A percentile compares a stretch with the other conserved stretches of the same genome.
Conservation (phyloP, 2,797 vertebrate species). For the Corythornis leucogaster region DNA sequence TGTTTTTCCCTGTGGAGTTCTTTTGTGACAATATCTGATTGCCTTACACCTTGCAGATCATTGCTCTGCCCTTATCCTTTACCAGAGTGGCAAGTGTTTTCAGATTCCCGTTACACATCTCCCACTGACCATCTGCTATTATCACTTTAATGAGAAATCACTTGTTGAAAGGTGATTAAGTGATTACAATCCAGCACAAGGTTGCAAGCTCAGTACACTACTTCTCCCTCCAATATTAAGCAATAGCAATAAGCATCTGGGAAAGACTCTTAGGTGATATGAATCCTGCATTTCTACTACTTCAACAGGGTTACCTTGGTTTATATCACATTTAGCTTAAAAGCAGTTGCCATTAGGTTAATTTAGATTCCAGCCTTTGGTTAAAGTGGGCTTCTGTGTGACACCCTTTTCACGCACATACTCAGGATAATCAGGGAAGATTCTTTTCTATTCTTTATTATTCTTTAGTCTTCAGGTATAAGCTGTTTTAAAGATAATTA, state of each 20-base stretch:
- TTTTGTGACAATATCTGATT: background rate
- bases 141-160: slow-evolving; percentile 13
- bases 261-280: background rate
- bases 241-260: background rate
- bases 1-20: background rate
- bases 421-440: background rate
- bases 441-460: background rate
- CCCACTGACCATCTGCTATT: slow-evolving; percentile 16
- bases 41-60: slow-evolving; percentile 20
- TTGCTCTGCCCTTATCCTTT: slow-evolving; percentile 7
- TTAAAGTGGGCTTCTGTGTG: background rate
- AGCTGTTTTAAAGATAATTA: background rate
- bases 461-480: background rate
- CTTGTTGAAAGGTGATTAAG: slow-evolving; percentile 52
- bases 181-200: slow-evolving; percentile 4
- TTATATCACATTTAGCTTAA: background rate
- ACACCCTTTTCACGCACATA: background rate
- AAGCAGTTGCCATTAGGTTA: background rate
- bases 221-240: background rate
- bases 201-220: slow-evolving; percentile 18
- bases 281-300: background rate
- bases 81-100: background rate
- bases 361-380: background rate
- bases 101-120: background rate
- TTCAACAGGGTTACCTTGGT: background rate